Conservation (phyloP, 1,140 invertebrate genomes). For the Batillaria attramentaria region DNA sequence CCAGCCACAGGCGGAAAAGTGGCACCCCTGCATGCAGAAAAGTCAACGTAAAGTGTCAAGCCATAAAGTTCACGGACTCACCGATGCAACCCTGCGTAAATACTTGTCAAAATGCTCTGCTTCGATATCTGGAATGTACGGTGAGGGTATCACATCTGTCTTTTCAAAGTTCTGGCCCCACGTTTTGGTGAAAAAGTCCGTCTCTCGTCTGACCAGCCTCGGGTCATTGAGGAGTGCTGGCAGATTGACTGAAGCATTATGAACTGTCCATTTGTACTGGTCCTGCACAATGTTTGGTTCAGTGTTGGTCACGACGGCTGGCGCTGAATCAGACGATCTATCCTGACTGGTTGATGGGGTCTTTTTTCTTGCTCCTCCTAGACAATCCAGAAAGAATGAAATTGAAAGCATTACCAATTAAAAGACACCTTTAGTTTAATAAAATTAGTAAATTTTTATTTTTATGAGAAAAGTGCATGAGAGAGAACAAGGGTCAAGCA, state of each 20-base stretch:
- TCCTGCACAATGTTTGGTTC: slow-evolving; percentile 70
- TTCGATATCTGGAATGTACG: slow-evolving; percentile 87
- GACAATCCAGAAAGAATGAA: neutral
- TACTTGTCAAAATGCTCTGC: slow-evolving; percentile 91
- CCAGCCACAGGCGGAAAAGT: slow-evolving; percentile 8
- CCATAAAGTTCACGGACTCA: slow-evolving; percentile 46
- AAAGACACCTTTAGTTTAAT: neutral
- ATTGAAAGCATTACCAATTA: neutral
- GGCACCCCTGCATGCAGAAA: neutral
- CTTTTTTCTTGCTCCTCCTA: slow-evolving; percentile 42
- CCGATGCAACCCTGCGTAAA: slow-evolving; percentile 76
- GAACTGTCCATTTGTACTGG: slow-evolving; percentile 74
- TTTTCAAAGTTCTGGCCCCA: slow-evolving; percentile 95
- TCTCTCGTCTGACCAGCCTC: slow-evolving; percentile 79
- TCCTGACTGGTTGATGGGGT: slow-evolving; percentile 12
- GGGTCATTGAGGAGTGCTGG: slow-evolving; percentile 98
- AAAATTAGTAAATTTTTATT: neutral
- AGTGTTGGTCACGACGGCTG: slow-evolving; percentile 21
- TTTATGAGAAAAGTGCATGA: neutral
- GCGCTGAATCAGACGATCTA: neutral
- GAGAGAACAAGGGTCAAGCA: neutral
- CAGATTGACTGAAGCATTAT: slow-evolving; percentile 83
- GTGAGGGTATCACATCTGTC: slow-evolving; percentile 79
- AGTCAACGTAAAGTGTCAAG: neutral
- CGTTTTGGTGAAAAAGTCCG: slow-evolving; percentile 94